Evolutionary conservation across 2,797 vertebrate genomes (phyloP).

Genomic region (Diceros bicornis): DNA sequence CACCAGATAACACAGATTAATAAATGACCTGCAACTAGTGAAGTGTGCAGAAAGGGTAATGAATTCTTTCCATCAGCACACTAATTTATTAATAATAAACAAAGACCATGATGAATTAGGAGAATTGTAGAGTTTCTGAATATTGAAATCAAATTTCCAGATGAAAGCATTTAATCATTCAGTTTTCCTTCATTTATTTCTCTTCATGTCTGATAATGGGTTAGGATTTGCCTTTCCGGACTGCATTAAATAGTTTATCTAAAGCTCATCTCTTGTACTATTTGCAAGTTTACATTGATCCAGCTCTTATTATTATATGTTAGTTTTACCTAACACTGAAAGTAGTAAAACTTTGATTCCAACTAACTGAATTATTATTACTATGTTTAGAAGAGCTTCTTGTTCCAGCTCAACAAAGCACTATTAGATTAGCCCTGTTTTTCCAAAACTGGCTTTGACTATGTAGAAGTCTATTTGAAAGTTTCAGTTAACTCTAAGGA

Average conservation of each 20-base stretch:
- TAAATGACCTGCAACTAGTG: slow-evolving; percentile 95
- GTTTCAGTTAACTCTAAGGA: neutral
- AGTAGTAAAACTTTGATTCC: slow-evolving; percentile 80
- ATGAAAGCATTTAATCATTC: slow-evolving; percentile 91
- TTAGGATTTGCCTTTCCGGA: slow-evolving; percentile 83
- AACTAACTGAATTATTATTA: slow-evolving; percentile 78
- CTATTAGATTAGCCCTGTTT: slow-evolving; percentile 23
- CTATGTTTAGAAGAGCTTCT: slow-evolving; percentile 71
- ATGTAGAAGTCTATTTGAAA: slow-evolving; percentile 68
- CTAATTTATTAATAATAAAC: slow-evolving; percentile 93
- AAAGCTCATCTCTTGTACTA: slow-evolving; percentile 73
- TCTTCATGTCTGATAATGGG: slow-evolving; percentile 82
- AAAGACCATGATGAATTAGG: slow-evolving; percentile 91
- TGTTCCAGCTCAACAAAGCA: slow-evolving; percentile 65
- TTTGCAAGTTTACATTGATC: slow-evolving; percentile 76
- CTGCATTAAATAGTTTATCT: slow-evolving; percentile 79
- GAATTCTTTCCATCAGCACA: slow-evolving; percentile 92
- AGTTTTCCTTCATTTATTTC: slow-evolving; percentile 89
- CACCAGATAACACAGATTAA: slow-evolving; percentile 96
- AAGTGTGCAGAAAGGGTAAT: slow-evolving; percentile 94
- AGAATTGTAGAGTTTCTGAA: slow-evolving; percentile 90
- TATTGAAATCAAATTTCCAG: slow-evolving; percentile 90
- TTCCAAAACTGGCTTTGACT: neutral
- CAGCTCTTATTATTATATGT: slow-evolving; percentile 75
- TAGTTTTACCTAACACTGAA: slow-evolving; percentile 72